Percentiles rank a stretch among this genome's conserved stretches.
These are phyloP conservation scores for Microcebus lehilahytsara DNA, from an alignment of 2,113 vertebrate species.

Conservation along the genomic window DNA sequence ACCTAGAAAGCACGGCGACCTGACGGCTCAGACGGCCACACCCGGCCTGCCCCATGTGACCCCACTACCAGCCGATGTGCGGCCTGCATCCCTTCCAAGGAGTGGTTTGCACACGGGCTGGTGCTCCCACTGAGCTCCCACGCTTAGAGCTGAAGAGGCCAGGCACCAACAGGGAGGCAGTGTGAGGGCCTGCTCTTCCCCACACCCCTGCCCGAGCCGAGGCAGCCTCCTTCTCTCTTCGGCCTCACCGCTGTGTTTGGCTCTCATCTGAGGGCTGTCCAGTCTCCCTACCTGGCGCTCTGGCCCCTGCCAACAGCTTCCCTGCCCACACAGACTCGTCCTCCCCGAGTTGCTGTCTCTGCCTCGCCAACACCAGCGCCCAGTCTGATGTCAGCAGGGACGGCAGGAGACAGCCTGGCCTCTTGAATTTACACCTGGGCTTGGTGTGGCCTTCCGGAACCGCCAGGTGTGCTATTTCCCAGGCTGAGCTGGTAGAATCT, in stretches of 20 bases:
- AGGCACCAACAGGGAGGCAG: accelerated
- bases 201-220: accelerated
- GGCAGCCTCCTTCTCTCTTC: not conserved
- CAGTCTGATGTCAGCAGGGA: too few species aligned
- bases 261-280: not conserved
- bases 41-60: accelerated
- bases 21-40: not conserved
- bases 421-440: not conserved
- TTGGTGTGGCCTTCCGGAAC: too few species aligned
- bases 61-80: not conserved
- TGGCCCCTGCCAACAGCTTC: accelerated
- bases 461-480: too few species aligned
- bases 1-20: not conserved
- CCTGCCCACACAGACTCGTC: accelerated
- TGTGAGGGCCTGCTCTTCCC: accelerated
- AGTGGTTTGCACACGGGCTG: accelerated
- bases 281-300: accelerated
- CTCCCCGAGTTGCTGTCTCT: not conserved
- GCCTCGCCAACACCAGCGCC: not conserved
- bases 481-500: too few species aligned
- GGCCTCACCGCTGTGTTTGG: accelerated
- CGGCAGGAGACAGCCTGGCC: accelerated
- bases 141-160: not conserved
- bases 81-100: too few species aligned
- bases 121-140: not conserved